Conservation (phyloP, 2,888 invertebrate species). For the Electrophaes corylata region DNA sequence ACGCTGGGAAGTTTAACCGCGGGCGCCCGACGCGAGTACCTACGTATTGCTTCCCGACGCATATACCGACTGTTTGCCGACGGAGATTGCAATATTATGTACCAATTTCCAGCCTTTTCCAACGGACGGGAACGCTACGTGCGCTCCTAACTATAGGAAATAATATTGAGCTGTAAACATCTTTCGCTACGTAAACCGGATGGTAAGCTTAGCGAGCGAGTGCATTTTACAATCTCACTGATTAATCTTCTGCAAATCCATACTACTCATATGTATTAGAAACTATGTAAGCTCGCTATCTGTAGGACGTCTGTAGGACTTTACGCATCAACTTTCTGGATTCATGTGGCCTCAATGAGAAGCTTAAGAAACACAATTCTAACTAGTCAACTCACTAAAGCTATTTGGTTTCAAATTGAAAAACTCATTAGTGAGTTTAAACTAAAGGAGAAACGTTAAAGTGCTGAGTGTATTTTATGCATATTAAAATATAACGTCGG, state of each 20-base stretch:
- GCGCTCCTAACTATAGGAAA: slow-evolving; percentile 62
- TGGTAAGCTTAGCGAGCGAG: slow-evolving; percentile 26
- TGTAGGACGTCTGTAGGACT: neutral
- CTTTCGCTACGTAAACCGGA: slow-evolving; percentile 44
- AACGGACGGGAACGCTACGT: slow-evolving; percentile 53
- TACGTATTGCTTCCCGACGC: slow-evolving; percentile 71
- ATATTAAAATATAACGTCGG: slow-evolving; percentile 43
- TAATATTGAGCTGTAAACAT: slow-evolving; percentile 59
- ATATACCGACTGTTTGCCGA: slow-evolving; percentile 68
- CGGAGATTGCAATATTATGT: slow-evolving; percentile 80
- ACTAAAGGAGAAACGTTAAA: slow-evolving; percentile 38
- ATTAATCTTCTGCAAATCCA: slow-evolving; percentile 21
- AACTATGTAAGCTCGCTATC: slow-evolving; percentile 16
- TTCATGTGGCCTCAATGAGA: slow-evolving; percentile 10
- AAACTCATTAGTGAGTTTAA: slow-evolving; percentile 42
- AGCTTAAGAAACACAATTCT: slow-evolving; percentile 21
- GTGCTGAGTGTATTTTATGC: slow-evolving; percentile 40
- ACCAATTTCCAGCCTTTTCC: slow-evolving; percentile 68
- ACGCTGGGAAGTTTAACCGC: slow-evolving; percentile 71
- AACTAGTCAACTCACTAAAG: slow-evolving; percentile 15
- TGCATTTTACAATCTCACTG: slow-evolving; percentile 22
- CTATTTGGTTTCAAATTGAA: slow-evolving; percentile 37
- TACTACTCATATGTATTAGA: slow-evolving; percentile 11
- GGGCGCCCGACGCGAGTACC: slow-evolving; percentile 54
- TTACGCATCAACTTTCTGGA: slow-evolving; percentile 10